Evolutionary conservation across 1,140 invertebrate species (phyloP).

Genomic region (Ips typographus): DNA sequence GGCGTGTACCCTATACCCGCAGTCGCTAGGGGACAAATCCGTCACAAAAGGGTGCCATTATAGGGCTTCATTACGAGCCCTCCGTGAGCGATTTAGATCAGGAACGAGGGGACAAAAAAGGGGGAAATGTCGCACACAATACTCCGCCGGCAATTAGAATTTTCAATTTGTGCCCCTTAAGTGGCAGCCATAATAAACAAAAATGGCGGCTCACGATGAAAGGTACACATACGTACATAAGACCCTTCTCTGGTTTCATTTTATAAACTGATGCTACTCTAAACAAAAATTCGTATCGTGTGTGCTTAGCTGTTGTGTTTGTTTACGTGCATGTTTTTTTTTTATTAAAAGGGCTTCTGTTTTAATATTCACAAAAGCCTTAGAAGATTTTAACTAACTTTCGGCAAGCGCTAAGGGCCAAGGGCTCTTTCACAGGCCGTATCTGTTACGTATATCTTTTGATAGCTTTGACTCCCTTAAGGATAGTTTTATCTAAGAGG

Average conservation of each 20-base stretch:
- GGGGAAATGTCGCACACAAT: conserved; percentile 20
- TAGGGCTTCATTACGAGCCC: conserved; percentile 24
- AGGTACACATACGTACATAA: neutral
- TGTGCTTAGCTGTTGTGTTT: conserved; percentile 7
- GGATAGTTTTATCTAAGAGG: too few species aligned
- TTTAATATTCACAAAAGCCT: neutral
- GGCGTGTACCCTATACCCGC: conserved; percentile 7
- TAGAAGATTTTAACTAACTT: neutral
- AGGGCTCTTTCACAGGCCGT: too few species aligned
- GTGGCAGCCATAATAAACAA: conserved; percentile 25
- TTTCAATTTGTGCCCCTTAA: conserved; percentile 22
- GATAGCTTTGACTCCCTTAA: too few species aligned
- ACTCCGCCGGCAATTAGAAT: conserved; percentile 22
- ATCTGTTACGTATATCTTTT: too few species aligned
- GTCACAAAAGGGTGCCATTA: conserved; percentile 25
- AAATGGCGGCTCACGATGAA: conserved; percentile 18
- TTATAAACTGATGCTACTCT: conserved; percentile 3
- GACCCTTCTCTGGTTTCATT: conserved; percentile 1
- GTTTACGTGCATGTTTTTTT: conserved; percentile 5
- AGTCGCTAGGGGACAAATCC: conserved; percentile 21
- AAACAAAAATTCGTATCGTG: conserved; percentile 6
- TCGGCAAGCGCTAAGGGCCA: too few species aligned
- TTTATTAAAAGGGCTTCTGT: conserved; percentile 1
- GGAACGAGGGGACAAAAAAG: conserved; percentile 15
- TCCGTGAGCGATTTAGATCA: conserved; percentile 8